Evolutionary conservation across 1,140 invertebrate species (phyloP), one percentile per base, ranked within the genome.

Genomic region (Carposina sasakii): DNA sequence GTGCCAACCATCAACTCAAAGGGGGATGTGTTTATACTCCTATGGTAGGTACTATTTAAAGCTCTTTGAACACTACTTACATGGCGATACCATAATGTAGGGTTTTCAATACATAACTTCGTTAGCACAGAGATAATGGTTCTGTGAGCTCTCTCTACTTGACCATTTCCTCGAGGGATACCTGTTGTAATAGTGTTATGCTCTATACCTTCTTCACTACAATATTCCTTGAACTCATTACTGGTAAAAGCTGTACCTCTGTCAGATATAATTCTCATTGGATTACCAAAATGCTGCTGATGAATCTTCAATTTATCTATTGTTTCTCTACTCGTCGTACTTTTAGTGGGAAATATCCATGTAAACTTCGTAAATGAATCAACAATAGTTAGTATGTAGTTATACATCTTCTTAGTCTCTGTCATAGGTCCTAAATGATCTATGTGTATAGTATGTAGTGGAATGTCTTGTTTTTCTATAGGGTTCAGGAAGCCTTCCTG

Each of bases 91-190:
- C 34, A 34, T 47, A 23, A 2, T 34, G 45, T 39, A 24, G 37
- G 9, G 5, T 24, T 24, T 17, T 17, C n/a, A n/a, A 15, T 26
- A 24, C 39, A 37, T 39, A 37, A 34, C 20, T 33, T 20, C 2
- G 45, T 15, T 26, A 47, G 24, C 2, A 34, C 22, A 2, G 22
- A 17, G 10, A 47, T 13, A 13, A 47, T 47, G 0, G 45, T 47
- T 24, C 39, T 33, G 15, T 47, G 37, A 13, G 28, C 37, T n/a
- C 45, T 36, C n/a, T 47, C 45, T n/a, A 34, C 45, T n/a, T 47
- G 45, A 5, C 45, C 45, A 36, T 47, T 47, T 2, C 33, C 33
- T 37, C 45, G 24, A 10, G 45, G 45, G 19, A 33, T 37, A 26
- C 33, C 45, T 6, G 39, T 34, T n/a, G 45, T 34, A 23, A 37